Base-by-base conservation (phyloP, 2,888 invertebrate species). In the Ryuthela nishihirai region DNA sequence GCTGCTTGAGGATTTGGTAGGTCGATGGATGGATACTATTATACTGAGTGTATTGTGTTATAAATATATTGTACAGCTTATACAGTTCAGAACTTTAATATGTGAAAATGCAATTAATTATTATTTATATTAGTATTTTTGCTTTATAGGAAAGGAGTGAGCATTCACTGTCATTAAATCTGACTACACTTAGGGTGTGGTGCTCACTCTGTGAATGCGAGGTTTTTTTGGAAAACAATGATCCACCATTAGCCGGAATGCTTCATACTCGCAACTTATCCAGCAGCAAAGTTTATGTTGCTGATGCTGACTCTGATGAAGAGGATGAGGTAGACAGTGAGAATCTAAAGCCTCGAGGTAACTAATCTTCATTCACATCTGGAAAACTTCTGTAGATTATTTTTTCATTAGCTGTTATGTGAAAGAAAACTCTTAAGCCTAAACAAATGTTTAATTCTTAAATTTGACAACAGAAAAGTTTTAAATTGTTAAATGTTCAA, bases 161-260 rank as follows among this genome's bases (percentile, higher is more conserved):
- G 15, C 90, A 91, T 74, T 85, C 85, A 69, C 81, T 88, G 67
- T 85, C 91, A 74, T 84, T 93, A 82, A 92, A 93, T 74, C 75
- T 92, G 54, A 83, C 85, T 1, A 89, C 88, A 0, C 82, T 85
- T 70, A 78, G 91, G 65, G 82, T 92, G 69, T 93, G 93, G 91
- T 94, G 93, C 75, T 89, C 89, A 71, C 74, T 82, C 60, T 94
- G 93, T 77, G 85, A 90, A 70, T 80, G 78, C 47, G 93, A 94
- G 75, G 87, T 93, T 1, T 83, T 84, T 70, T 76, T 78, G 64
- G 77, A 76, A 39, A 71, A 70, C 63, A 77, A 76, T 64, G 69
- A 66, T 40, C 76, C 80, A 59, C 69, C 72, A 18, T 48, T 72
- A 72, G 54, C 54, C 15, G 44, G 62, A 42, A 45, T 58, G 40